Evolutionary conservation across 2,888 invertebrate genomes (phyloP).

Genomic region (Ormyrus labotus): DNA sequence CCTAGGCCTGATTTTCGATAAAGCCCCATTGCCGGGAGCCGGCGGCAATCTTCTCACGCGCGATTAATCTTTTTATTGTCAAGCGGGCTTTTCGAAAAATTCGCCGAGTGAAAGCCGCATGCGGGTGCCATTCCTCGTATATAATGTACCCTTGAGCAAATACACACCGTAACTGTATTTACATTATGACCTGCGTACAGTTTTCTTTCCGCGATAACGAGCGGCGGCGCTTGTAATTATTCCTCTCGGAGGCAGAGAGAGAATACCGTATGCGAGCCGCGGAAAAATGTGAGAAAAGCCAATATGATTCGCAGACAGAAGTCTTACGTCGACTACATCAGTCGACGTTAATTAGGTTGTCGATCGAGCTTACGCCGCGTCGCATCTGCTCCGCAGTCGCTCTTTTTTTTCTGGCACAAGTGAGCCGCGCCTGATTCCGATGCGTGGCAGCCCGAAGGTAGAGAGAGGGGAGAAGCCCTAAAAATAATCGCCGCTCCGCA

Average conservation of each 20-base stretch:
- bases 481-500: constrained; percentile 39
- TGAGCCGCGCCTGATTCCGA: constrained; percentile 27
- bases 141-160: too few species aligned
- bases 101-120: constrained; percentile 2
- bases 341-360: neutral
- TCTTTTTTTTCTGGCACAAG: constrained; percentile 13
- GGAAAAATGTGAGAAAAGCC: neutral
- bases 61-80: constrained; percentile 9
- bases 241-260: neutral
- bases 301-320: neutral
- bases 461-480: constrained; percentile 8
- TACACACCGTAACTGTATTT: too few species aligned
- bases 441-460: constrained; percentile 1
- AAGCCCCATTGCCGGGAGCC: constrained; percentile 1
- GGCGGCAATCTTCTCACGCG: constrained; percentile 20
- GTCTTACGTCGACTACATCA: neutral
- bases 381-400: neutral
- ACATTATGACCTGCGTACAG: too few species aligned
- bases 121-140: neutral
- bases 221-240: neutral
- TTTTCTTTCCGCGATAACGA: neutral
- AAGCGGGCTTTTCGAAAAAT: neutral
- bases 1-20: constrained; percentile 16
- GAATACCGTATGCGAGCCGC: neutral
- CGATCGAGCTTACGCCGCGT: neutral